Evolutionary conservation across 2,113 vertebrate species (phyloP).

Genomic region (Hepsetus odoe): DNA sequence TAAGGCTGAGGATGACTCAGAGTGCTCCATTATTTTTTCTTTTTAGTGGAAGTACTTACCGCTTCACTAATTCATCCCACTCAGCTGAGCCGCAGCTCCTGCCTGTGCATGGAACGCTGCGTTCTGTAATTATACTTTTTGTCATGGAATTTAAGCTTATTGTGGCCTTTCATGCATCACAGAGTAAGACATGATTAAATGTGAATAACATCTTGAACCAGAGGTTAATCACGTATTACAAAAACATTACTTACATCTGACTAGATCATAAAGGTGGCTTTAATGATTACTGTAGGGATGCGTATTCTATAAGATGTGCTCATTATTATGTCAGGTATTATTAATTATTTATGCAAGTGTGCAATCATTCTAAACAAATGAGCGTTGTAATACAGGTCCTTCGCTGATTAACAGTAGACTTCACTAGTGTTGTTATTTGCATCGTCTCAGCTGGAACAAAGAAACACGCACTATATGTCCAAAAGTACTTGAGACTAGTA

Average conservation of each 20-base stretch:
- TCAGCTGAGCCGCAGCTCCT: constrained; percentile 58
- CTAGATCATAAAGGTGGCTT: constrained; percentile 62
- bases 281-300: constrained; percentile 52
- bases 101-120: constrained; percentile 60
- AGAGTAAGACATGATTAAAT: constrained; percentile 68
- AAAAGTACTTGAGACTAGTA: too few relatives aligned
- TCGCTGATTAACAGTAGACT: too few relatives aligned
- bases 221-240: constrained; percentile 73
- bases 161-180: constrained; percentile 61
- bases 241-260: constrained; percentile 73
- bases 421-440: too few relatives aligned
- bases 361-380: not conserved
- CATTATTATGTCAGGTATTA: constrained; percentile 6
- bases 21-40: constrained; percentile 52
- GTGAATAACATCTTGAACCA: constrained; percentile 66
- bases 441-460: too few relatives aligned
- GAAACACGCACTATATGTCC: too few relatives aligned
- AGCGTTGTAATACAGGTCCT: not conserved
- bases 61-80: constrained; percentile 57
- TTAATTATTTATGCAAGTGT: not conserved
- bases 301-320: constrained; percentile 46
- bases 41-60: constrained; percentile 55
- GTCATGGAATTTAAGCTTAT: constrained; percentile 68
- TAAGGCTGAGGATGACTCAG: constrained; percentile 21
- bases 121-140: constrained; percentile 67